These are phyloP conservation scores for Darevskia mixta DNA, from an alignment of 2,797 vertebrate species.

Conservation along the genomic window DNA sequence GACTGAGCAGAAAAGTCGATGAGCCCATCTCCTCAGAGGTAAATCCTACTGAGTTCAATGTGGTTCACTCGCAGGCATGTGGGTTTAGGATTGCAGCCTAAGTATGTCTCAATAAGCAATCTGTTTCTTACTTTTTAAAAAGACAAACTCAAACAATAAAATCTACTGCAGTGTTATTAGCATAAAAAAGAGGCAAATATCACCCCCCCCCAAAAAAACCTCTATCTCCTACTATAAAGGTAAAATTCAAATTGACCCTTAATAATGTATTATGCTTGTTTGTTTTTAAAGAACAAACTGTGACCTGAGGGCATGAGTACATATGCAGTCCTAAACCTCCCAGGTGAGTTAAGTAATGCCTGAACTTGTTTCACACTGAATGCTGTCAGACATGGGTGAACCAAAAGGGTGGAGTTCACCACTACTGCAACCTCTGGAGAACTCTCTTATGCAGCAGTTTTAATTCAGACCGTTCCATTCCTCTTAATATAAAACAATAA, in stretches of 20 bases:
- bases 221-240: background rate
- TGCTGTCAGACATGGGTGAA: conserved; percentile 50
- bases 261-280: no score
- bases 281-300: conserved; percentile 12
- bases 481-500: conserved; percentile 22
- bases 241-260: background rate
- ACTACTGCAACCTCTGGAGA: conserved; percentile 52
- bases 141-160: no score
- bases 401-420: conserved; percentile 66
- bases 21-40: no score
- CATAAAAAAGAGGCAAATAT: no score
- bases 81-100: no score
- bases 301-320: conserved; percentile 53
- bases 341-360: conserved; percentile 53
- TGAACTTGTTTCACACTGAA: conserved; percentile 59
- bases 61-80: no score
- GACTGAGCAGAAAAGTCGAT: no score
- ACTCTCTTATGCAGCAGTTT: conserved; percentile 41
- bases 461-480: conserved; percentile 34
- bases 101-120: no score
- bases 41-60: no score
- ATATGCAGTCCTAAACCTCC: conserved; percentile 38
- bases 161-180: no score
- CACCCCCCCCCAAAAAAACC: no score
- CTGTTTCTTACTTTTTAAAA: no score